A percentile compares a stretch with the other conserved stretches of the same genome.
Conservation (phyloP, 2,113 vertebrate genomes). For the Istiophorus platypterus region DNA sequence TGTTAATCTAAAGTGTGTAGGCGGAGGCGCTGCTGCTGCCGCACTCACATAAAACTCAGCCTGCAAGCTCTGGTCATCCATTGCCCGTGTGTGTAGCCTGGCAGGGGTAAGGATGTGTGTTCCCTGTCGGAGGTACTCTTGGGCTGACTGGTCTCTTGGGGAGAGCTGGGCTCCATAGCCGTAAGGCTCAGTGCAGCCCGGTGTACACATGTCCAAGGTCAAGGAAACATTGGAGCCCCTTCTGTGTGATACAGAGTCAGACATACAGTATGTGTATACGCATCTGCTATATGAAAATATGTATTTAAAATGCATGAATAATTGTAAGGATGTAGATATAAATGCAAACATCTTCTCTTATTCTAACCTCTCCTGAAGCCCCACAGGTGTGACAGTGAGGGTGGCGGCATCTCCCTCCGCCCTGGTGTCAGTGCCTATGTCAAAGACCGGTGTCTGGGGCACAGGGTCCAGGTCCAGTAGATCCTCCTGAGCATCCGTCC, state of each 20-base stretch:
- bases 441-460: slow-evolving; percentile 94
- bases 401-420: slow-evolving; percentile 90
- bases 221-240: slow-evolving; percentile 98
- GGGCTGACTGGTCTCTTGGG: slow-evolving; percentile 92
- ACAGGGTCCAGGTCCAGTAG: slow-evolving; percentile 91
- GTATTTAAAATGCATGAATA: not conserved
- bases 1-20: slow-evolving; percentile 63
- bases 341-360: slow-evolving; percentile 1
- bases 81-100: slow-evolving; percentile 91
- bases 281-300: not conserved
- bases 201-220: slow-evolving; percentile 98
- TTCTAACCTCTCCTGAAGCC: slow-evolving; percentile 95
- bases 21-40: slow-evolving; percentile 38
- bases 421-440: slow-evolving; percentile 90
- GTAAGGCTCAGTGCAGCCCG: slow-evolving; percentile 94
- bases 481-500: slow-evolving; percentile 94
- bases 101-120: slow-evolving; percentile 89
- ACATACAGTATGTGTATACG: not conserved
- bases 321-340: not conserved
- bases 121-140: slow-evolving; percentile 92
- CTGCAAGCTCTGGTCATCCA: slow-evolving; percentile 95
- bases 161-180: slow-evolving; percentile 95
- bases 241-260: slow-evolving; percentile 78
- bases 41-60: slow-evolving; percentile 95
- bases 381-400: slow-evolving; percentile 92